These are phyloP conservation scores for Mormyrops attenuatus DNA, from an alignment of 2,797 vertebrate genomes.

Conservation along the genomic window DNA sequence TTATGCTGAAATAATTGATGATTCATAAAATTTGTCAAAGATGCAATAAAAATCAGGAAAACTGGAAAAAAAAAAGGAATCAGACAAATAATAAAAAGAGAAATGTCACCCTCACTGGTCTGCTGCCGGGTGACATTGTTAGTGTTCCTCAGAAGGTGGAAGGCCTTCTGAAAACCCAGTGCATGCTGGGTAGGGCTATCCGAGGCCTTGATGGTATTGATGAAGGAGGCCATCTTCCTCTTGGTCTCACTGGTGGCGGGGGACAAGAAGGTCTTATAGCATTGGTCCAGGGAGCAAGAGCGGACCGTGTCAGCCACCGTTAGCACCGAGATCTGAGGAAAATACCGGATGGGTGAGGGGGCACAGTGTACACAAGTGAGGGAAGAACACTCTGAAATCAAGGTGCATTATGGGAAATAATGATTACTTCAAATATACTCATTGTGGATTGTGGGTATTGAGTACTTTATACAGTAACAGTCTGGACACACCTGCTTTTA, in stretches of 20 bases:
- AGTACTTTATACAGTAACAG: background rate
- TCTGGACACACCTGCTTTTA: background rate
- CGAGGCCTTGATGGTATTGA: conserved; percentile 78
- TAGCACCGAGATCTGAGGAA: conserved; percentile 79
- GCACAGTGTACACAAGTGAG: background rate
- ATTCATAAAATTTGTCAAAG: background rate
- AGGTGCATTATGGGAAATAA: background rate
- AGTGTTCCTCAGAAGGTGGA: conserved; percentile 87
- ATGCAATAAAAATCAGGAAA: background rate
- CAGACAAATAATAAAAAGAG: background rate
- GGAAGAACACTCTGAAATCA: background rate
- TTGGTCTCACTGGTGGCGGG: conserved; percentile 97
- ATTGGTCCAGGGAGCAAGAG: conserved; percentile 90
- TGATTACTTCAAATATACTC: background rate
- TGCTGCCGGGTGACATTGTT: conserved; percentile 76
- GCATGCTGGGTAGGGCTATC: conserved; percentile 88
- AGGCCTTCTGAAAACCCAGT: conserved; percentile 87
- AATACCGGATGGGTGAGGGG: background rate
- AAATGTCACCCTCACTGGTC: conserved; percentile 66
- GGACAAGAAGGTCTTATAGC: conserved; percentile 91
- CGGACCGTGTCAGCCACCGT: conserved; percentile 82
- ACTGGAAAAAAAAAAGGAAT: background rate
- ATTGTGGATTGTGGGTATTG: background rate
- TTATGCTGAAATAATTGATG: background rate
- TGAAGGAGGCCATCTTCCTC: conserved; percentile 92